A percentile compares a stretch with the other conserved stretches of the same genome.
Evolutionary conservation across 2,113 vertebrate genomes (phyloP).

Genomic region (Terrapene triunguis): DNA sequence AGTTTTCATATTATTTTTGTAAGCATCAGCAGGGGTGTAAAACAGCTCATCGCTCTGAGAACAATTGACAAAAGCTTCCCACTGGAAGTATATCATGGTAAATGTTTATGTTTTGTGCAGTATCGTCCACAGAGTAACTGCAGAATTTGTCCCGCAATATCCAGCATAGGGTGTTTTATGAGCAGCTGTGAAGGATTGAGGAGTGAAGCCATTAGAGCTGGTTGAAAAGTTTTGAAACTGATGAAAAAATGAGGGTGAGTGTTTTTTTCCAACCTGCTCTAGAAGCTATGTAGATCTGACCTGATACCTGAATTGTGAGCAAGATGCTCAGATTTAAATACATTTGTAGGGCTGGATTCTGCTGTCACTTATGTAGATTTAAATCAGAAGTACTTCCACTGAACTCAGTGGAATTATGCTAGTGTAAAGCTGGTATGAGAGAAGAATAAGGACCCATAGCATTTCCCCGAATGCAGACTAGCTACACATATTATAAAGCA

Average conservation of each 20-base stretch:
- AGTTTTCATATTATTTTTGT: not conserved
- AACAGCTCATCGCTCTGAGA: conserved; percentile 41
- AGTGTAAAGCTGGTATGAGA: not conserved
- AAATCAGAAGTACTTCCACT: not conserved
- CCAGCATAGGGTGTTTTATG: not conserved
- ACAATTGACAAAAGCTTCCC: conserved; percentile 47
- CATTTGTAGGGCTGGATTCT: not conserved
- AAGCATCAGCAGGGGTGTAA: conserved; percentile 34
- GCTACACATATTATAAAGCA: not conserved
- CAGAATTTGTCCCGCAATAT: not conserved
- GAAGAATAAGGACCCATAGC: not conserved
- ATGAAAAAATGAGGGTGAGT: not conserved
- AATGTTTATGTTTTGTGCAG: not conserved
- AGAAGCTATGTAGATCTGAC: not conserved
- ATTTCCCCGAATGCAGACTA: not conserved
- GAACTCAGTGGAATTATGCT: not conserved
- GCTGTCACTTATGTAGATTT: not conserved
- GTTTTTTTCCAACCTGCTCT: not conserved
- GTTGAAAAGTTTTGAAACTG: not conserved
- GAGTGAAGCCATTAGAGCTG: not conserved
- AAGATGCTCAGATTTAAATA: not conserved
- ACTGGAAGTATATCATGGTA: conserved; percentile 1
- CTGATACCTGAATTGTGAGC: not conserved
- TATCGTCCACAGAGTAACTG: not conserved
- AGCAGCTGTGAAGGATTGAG: not conserved